phyloP scores from a whole-genome alignment of 2,113 vertebrate species.

The Microtus richardsoni region DNA sequence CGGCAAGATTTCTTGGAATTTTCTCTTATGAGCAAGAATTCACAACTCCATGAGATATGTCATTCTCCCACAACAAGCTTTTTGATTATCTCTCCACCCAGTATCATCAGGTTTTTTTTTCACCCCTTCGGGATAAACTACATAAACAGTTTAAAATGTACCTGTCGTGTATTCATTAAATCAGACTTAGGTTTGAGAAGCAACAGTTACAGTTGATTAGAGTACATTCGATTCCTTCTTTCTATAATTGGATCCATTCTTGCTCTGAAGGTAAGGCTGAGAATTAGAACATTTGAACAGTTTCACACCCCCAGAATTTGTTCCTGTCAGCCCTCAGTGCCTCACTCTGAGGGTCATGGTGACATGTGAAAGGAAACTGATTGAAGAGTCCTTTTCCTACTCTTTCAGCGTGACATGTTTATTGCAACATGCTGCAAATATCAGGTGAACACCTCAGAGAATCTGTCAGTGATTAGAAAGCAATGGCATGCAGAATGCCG shows the following conservation, averaged over 20 bases:
- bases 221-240: neutral
- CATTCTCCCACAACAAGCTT: neutral
- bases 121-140: neutral
- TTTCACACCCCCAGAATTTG: neutral
- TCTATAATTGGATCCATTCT: neutral
- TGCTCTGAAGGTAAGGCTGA: neutral
- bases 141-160: neutral
- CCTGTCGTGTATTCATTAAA: neutral
- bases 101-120: neutral
- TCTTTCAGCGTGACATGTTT: neutral
- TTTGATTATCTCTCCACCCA: neutral
- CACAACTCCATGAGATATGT: neutral
- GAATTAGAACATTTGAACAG: neutral
- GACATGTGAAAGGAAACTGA: neutral
- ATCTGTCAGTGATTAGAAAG: neutral
- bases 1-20: neutral
- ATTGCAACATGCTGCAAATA: neutral
- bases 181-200: neutral
- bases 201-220: neutral
- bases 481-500: neutral
- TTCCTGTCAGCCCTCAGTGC: neutral
- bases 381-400: neutral
- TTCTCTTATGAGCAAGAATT: neutral
- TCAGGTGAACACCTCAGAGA: neutral
- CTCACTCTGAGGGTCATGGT: neutral